Conservation (phyloP, 1,140 invertebrate species). For the Neodiprion virginianus region DNA sequence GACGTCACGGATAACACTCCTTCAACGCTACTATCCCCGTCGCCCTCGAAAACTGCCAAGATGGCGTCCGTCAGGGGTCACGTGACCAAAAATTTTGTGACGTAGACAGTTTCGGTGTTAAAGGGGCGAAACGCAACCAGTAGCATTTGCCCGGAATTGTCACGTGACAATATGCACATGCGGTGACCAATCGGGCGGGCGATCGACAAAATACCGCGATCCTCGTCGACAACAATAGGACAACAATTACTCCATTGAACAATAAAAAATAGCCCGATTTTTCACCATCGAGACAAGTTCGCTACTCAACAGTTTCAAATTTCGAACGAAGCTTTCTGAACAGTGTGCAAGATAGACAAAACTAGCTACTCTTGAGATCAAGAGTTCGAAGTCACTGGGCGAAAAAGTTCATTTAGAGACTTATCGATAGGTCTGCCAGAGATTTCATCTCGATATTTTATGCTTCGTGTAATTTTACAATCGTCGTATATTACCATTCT, state of each 20-base stretch:
- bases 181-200: conserved; percentile 37
- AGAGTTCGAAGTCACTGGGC: too few relatives aligned
- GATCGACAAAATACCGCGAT: conserved; percentile 32
- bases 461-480: too few relatives aligned
- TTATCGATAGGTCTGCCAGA: too few relatives aligned
- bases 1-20: conserved; percentile 52
- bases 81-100: conserved; percentile 50
- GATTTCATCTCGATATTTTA: too few relatives aligned
- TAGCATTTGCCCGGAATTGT: conserved; percentile 30
- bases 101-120: conserved; percentile 38
- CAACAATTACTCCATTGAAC: neutral
- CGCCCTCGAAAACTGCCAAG: conserved; percentile 54
- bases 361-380: too few relatives aligned
- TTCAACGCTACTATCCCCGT: conserved; percentile 36
- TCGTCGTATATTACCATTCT: too few relatives aligned
- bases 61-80: conserved; percentile 48
- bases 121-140: conserved; percentile 38
- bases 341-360: too few relatives aligned
- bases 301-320: too few relatives aligned
- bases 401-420: too few relatives aligned
- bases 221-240: neutral
- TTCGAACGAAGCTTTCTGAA: too few relatives aligned
- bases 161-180: conserved; percentile 42
- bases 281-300: too few relatives aligned
- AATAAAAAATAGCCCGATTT: too few relatives aligned